Base-by-base conservation (phyloP, 2,888 invertebrate species). In the Colostygia pectinataria region DNA sequence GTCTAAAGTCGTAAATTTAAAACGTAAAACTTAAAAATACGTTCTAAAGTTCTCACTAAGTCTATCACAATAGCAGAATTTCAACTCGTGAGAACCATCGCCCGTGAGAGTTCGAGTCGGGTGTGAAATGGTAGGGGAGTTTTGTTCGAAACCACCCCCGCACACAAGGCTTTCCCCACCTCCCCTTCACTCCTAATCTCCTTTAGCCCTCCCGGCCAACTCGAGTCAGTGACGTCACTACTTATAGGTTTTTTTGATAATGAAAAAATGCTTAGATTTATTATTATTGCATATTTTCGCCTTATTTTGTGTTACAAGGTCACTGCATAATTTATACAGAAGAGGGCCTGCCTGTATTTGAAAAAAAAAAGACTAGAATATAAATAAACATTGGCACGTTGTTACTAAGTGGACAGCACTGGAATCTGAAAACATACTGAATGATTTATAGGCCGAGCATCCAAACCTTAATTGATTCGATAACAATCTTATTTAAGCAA, bases 141-240 rank as follows among this genome's bases (percentile, higher is more conserved):
- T 55, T 45, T 60, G 66, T 55, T 48, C 61, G 67, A 68, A 75
- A 8, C 60, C 71, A 62, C 74, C 71, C 74, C 74, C 77, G 67
- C 71, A 58, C 54, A 60, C 61, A 63, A 61, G 65, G 58, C 63
- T 63, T 44, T 64, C 69, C 75, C 66, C 72, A 64, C 70, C 61
- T 40, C 66, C 69, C 74, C 66, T 72, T 64, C 71, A 62, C 62
- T 70, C 80, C 85, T 85, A 85, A 87, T 86, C 83, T 78, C 80
- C 81, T 80, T 77, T 74, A 78, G 74, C 74, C 78, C 80, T 69
- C 80, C 83, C 74, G 59, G 58, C 70, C 65, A 74, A 71, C 67
- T 74, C 68, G 65, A 68, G 63, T 63, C 67, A 61, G 81, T 89
- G 89, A 89, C 89, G 89, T 90, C 89, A 89, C 84, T 70, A 77